These are phyloP conservation scores for Clarias magur DNA, from an alignment of 2,113 vertebrate species.

Conservation along the genomic window DNA sequence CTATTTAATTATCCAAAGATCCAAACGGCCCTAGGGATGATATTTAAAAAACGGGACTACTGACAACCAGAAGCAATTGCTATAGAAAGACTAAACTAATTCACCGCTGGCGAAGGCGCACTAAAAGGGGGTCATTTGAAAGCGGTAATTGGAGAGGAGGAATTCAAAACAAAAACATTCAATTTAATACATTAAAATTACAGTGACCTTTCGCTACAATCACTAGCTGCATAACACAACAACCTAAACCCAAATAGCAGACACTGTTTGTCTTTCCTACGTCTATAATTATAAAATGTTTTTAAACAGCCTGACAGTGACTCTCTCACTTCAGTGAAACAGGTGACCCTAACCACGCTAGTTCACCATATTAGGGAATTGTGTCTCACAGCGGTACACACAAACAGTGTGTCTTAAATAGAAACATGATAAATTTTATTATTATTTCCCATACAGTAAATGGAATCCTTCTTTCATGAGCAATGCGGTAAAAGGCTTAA, in stretches of 20 bases:
- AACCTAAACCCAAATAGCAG: background rate
- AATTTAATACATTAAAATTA: background rate
- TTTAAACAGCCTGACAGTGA: background rate
- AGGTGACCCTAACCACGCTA: conserved; percentile 10
- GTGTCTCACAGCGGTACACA: conserved; percentile 30
- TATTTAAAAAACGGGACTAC: conserved; percentile 29
- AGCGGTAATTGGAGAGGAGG: background rate
- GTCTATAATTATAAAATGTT: conserved; percentile 40
- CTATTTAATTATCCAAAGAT: conserved; percentile 9
- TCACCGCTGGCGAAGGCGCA: background rate
- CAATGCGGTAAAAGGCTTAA: background rate
- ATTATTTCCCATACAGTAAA: background rate
- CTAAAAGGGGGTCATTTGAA: background rate
- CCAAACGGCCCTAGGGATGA: background rate
- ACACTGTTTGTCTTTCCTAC: conserved; percentile 17
- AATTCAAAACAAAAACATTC: conserved; percentile 7
- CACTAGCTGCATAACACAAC: background rate
- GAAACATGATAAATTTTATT: background rate
- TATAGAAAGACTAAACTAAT: background rate
- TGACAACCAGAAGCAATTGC: conserved; percentile 6
- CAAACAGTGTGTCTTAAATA: conserved; percentile 7
- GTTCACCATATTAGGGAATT: conserved; percentile 46
- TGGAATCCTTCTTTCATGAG: background rate
- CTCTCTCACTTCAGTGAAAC: background rate
- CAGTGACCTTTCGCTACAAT: background rate